phyloP scores from a whole-genome alignment of 2,797 vertebrate species.

The Eurystomus glaucurus region DNA sequence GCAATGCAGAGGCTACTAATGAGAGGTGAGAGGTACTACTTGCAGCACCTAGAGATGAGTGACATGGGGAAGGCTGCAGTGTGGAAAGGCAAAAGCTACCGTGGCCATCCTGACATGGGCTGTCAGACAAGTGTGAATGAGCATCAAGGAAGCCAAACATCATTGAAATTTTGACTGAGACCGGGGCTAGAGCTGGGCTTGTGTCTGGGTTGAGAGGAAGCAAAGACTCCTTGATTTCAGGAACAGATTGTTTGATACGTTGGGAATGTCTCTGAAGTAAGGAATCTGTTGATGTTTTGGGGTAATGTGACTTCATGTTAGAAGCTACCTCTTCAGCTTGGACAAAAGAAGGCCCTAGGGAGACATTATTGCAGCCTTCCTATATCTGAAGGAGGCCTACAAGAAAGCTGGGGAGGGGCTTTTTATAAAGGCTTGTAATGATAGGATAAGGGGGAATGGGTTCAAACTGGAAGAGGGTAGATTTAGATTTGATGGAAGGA shows the following conservation, averaged over 20 bases:
- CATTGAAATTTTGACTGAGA: background rate
- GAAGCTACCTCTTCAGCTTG: background rate
- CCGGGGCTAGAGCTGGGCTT: background rate
- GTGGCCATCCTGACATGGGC: background rate
- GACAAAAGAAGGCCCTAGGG: too few species aligned
- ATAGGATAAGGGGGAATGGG: too few species aligned
- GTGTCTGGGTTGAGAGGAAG: background rate
- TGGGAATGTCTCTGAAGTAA: background rate
- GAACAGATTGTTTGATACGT: background rate
- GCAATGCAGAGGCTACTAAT: accelerated
- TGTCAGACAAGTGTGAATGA: background rate
- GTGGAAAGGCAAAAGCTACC: background rate
- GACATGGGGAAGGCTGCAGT: background rate
- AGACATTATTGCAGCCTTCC: too few species aligned
- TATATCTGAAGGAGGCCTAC: too few species aligned
- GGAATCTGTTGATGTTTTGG: background rate
- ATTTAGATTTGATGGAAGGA: too few species aligned
- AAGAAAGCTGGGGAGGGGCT: too few species aligned
- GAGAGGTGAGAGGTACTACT: accelerated
- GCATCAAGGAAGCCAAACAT: accelerated
- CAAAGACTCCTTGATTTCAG: background rate
- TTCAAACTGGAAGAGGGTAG: too few species aligned
- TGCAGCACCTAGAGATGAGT: background rate
- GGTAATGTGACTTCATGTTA: background rate
- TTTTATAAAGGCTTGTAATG: too few species aligned